Conservation (phyloP, 1,140 invertebrate species). For the Euura lappo region DNA sequence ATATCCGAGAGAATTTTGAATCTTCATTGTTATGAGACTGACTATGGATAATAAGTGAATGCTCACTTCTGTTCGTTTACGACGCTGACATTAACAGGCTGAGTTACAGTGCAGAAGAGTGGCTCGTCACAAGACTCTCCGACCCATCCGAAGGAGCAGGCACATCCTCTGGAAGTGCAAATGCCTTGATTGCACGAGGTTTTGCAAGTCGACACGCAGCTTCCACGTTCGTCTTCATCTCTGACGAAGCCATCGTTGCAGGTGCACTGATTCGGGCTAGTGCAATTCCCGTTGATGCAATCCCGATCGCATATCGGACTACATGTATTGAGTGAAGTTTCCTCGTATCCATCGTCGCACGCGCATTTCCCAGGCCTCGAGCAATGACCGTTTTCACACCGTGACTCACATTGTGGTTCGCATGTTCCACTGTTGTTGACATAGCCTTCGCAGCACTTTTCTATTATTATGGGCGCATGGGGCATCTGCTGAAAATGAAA, state of each 20-base stretch:
- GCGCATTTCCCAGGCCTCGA: slow-evolving; percentile 58
- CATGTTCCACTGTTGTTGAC: slow-evolving; percentile 33
- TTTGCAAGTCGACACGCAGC: not conserved
- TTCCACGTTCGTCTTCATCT: slow-evolving; percentile 41
- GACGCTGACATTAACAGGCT: not conserved
- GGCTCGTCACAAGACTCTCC: not conserved
- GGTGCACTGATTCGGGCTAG: slow-evolving; percentile 26
- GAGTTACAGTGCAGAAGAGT: not conserved
- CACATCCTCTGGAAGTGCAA: not conserved
- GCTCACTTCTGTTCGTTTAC: not conserved
- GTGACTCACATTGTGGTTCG: slow-evolving; percentile 47
- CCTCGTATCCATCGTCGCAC: not conserved
- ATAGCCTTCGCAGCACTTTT: not conserved
- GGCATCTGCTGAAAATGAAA: too few relatives aligned
- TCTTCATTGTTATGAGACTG: too few relatives aligned
- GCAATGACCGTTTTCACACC: slow-evolving; percentile 66
- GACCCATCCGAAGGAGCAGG: not conserved
- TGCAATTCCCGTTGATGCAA: slow-evolving; percentile 49
- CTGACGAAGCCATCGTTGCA: slow-evolving; percentile 52
- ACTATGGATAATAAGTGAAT: too few relatives aligned
- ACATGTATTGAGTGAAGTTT: slow-evolving; percentile 50
- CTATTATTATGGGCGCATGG: not conserved
- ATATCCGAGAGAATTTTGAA: too few relatives aligned
- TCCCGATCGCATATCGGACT: slow-evolving; percentile 59
- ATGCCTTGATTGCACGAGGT: not conserved